Conservation (phyloP, 2,888 invertebrate species). For the Platycheirus albimanus region DNA sequence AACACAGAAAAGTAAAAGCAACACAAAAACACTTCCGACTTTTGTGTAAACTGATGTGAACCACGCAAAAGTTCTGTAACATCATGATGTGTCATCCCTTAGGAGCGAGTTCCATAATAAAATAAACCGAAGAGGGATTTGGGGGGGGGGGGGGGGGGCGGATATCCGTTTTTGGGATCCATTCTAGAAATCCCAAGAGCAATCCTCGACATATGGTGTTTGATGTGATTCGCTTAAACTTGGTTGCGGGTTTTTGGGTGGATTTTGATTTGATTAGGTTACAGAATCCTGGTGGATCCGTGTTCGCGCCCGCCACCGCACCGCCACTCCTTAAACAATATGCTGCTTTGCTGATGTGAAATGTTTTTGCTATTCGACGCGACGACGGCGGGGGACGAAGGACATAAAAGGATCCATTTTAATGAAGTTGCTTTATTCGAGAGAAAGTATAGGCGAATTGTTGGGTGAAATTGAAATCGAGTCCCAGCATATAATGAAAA, state of each 20-base stretch:
- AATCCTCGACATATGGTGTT: conserved; percentile 69
- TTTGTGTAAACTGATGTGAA: conserved; percentile 63
- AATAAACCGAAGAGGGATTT: background rate
- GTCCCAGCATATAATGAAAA: conserved; percentile 74
- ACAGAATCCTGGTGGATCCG: conserved; percentile 54
- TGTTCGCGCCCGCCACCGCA: too few relatives aligned
- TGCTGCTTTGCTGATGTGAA: conserved; percentile 34
- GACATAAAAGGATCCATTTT: conserved; percentile 59
- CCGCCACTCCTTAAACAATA: conserved; percentile 35
- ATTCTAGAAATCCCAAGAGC: conserved; percentile 44
- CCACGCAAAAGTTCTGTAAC: conserved; percentile 60
- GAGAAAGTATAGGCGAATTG: conserved; percentile 62
- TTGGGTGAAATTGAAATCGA: conserved; percentile 72
- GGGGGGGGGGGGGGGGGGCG: too few relatives aligned
- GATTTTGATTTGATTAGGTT: conserved; percentile 73
- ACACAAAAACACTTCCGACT: conserved; percentile 18
- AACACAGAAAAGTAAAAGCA: background rate
- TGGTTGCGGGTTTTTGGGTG: conserved; percentile 51
- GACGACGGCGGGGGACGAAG: conserved; percentile 6
- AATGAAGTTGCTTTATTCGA: conserved; percentile 71
- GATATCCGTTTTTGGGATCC: conserved; percentile 56
- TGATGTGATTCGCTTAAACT: conserved; percentile 72
- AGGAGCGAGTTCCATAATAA: conserved; percentile 20
- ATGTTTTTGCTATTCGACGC: background rate
- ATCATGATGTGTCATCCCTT: conserved; percentile 64